Conservation (phyloP, 1,140 invertebrate genomes). For the Antheraea pernyi region DNA sequence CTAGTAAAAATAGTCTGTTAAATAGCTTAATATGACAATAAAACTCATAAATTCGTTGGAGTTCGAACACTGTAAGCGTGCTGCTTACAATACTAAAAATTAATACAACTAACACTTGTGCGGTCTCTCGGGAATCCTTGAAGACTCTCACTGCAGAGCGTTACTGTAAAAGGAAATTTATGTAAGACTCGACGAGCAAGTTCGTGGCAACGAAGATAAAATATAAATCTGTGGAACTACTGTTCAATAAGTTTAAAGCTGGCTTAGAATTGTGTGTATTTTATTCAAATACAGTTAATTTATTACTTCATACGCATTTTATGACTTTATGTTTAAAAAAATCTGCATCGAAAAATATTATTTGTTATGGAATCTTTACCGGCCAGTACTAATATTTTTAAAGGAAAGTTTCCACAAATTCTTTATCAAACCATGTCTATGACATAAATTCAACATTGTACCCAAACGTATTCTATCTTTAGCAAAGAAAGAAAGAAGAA, state of each 20-base stretch:
- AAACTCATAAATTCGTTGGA: background rate
- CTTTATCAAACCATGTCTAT: too few species aligned
- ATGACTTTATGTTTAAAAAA: too few species aligned
- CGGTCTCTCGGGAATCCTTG: background rate
- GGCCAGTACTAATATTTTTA: too few species aligned
- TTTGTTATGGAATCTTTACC: too few species aligned
- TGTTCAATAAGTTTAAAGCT: background rate
- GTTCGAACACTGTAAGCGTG: background rate
- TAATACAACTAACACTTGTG: background rate
- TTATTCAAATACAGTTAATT: too few species aligned
- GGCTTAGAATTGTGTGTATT: background rate
- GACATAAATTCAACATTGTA: too few species aligned
- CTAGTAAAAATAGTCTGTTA: too few species aligned
- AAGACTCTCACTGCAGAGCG: background rate
- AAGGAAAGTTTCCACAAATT: too few species aligned
- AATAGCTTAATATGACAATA: background rate
- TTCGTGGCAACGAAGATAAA: background rate
- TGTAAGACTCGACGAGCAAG: conserved; percentile 1
- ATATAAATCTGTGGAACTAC: background rate
- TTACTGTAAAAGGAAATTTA: background rate
- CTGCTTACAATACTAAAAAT: background rate
- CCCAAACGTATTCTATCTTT: too few species aligned
- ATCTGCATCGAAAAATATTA: too few species aligned
- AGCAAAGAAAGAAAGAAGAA: too few species aligned
- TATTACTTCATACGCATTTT: too few species aligned